Evolutionary conservation across 2,113 vertebrate genomes (phyloP), one percentile per base, ranked within the genome.

Genomic region (Ancistrus triradiatus): DNA sequence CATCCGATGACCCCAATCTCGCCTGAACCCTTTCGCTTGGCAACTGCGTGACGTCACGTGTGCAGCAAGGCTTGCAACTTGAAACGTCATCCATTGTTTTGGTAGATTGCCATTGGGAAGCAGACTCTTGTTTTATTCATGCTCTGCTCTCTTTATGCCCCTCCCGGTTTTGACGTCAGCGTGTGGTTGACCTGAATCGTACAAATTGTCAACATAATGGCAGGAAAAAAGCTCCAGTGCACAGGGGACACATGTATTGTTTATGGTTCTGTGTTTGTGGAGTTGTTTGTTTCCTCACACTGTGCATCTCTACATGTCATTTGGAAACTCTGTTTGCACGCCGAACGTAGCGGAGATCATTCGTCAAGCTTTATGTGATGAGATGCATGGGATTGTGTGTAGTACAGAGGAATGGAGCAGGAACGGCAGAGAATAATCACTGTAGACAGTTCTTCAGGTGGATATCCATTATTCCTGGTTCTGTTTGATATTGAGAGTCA

Each of bases 1-100:
- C 64, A 75, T 78, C 66, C 7, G n/a, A 47, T 31, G 53, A 66
- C 64, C 64, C 64, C 55, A 40, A 40, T 50, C 64, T 52, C 31
- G 5, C 33, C 40, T 27, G 33, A 50, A 63, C 66, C 46, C 44
- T 37, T 69, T 63, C 47, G 47, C 62, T 55, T 74, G 68, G 64
- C 44, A 37, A 55, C 44, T 7, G 37, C 35, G 14, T 63, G 59
- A 11, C 70, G 52, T 77, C 55, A 61, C 59, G 18, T 50, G 13
- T 40, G 37, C 44, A 33, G 21, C 24, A 15, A n/a, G 66, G 69
- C 31, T n/a, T 35, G 64, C 55, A 70, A 9, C 28, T 19, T 19
- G 28, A 55, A 57, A 37, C 4, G 3, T 55, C 33, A 28, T 28
- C 7, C 38, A 14, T 19, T 19, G 19, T 21, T 2, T 33, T 37